Evolutionary conservation across 1,140 invertebrate species (phyloP).

Genomic region (Drosophila asahinai): DNA sequence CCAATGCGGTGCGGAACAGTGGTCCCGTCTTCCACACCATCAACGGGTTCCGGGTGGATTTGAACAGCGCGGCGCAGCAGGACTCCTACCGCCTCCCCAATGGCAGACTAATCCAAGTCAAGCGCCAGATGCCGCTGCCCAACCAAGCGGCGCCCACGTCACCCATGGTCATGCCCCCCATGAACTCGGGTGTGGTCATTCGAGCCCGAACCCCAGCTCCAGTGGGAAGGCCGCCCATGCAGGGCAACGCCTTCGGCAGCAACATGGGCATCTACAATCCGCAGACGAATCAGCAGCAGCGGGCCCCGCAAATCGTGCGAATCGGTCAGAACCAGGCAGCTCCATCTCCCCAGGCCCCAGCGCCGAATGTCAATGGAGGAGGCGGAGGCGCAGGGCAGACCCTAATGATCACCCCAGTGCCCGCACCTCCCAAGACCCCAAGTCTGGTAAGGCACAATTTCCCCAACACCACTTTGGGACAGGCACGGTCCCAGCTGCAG

Average conservation of each 20-base stretch:
- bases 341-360: conserved; percentile 8
- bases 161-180: conserved; percentile 4
- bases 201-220: conserved; percentile 32
- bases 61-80: conserved; percentile 83
- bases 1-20: conserved; percentile 46
- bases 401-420: conserved; percentile 33
- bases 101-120: conserved; percentile 83
- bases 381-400: conserved; percentile 35
- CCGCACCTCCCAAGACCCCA: conserved; percentile 20
- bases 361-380: conserved; percentile 34
- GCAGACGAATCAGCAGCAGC: conserved; percentile 59
- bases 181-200: conserved; percentile 48
- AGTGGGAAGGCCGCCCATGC: conserved; percentile 4
- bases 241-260: conserved; percentile 35
- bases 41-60: conserved; percentile 81
- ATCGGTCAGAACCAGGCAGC: conserved; percentile 37
- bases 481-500: conserved; percentile 72
- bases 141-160: conserved; percentile 18
- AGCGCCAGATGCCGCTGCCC: conserved; percentile 66
- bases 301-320: conserved; percentile 60
- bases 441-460: conserved; percentile 64
- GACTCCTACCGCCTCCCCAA: conserved; percentile 83
- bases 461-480: conserved; percentile 60
- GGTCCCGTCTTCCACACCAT: conserved; percentile 83
- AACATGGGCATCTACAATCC: conserved; percentile 74